These are phyloP conservation scores for Polymixis lichenea DNA, from an alignment of 2,888 invertebrate genomes.

Conservation along the genomic window DNA sequence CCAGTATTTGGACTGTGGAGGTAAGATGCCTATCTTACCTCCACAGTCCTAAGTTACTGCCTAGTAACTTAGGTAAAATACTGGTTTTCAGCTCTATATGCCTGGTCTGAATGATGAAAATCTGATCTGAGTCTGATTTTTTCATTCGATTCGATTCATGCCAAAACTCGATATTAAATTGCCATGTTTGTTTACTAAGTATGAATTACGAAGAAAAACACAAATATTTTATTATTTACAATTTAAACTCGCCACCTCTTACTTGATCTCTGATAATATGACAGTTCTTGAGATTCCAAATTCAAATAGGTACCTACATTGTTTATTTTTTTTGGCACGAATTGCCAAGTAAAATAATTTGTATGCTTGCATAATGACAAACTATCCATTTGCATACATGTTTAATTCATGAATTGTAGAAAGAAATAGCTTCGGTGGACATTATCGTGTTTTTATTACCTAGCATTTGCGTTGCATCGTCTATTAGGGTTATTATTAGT, in stretches of 20 bases:
- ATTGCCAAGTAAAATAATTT: slow-evolving; percentile 61
- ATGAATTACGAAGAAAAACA: neutral
- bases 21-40: too few relatives aligned
- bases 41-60: too few relatives aligned
- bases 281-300: slow-evolving; percentile 29
- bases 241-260: slow-evolving; percentile 63
- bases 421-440: slow-evolving; percentile 35
- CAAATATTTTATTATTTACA: neutral
- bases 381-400: slow-evolving; percentile 25
- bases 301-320: neutral
- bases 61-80: too few relatives aligned
- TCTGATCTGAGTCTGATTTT: neutral
- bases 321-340: slow-evolving; percentile 40
- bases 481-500: slow-evolving; percentile 51
- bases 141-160: neutral
- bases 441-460: slow-evolving; percentile 44
- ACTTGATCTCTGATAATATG: slow-evolving; percentile 30
- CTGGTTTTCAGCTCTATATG: neutral
- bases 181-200: slow-evolving; percentile 11
- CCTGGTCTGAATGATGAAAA: neutral
- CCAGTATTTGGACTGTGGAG: too few relatives aligned
- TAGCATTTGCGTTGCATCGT: slow-evolving; percentile 32
- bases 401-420: slow-evolving; percentile 54
- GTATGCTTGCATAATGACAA: slow-evolving; percentile 58
- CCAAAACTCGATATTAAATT: neutral